Conservation (phyloP, 2,888 invertebrate species). For the Brachypterus glaber region DNA sequence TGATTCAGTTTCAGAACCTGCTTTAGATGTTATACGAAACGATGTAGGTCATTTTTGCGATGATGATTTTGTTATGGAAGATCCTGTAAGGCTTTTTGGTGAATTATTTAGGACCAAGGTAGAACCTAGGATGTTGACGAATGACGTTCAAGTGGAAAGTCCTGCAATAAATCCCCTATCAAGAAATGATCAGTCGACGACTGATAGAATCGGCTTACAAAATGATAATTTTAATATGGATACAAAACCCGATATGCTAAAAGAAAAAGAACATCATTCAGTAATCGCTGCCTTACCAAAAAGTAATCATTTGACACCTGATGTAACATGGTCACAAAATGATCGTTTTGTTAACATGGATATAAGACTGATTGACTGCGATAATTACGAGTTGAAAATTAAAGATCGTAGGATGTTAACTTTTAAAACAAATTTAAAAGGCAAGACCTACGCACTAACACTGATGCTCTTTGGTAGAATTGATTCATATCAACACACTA, state of each 20-base stretch:
- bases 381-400: conserved; percentile 25
- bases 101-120: background rate
- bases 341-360: conserved; percentile 25
- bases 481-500: conserved; percentile 24
- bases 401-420: conserved; percentile 26
- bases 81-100: background rate
- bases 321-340: conserved; percentile 35
- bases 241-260: background rate
- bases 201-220: background rate
- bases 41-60: conserved; percentile 1
- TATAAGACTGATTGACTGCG: conserved; percentile 28
- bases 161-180: background rate
- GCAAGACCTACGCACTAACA: conserved; percentile 27
- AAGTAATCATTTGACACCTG: conserved; percentile 29
- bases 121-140: background rate
- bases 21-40: background rate
- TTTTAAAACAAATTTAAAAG: conserved; percentile 26
- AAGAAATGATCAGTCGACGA: background rate
- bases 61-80: background rate
- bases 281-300: background rate
- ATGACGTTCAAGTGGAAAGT: background rate
- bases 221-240: background rate
- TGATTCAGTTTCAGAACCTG: conserved; percentile 4
- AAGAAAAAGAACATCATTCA: too few relatives aligned
- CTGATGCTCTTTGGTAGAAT: conserved; percentile 29